A percentile compares a stretch with the other conserved stretches of the same genome.
These are phyloP conservation scores for Herpailurus yagouaroundi DNA, from an alignment of 2,113 vertebrate genomes.

Conservation along the genomic window DNA sequence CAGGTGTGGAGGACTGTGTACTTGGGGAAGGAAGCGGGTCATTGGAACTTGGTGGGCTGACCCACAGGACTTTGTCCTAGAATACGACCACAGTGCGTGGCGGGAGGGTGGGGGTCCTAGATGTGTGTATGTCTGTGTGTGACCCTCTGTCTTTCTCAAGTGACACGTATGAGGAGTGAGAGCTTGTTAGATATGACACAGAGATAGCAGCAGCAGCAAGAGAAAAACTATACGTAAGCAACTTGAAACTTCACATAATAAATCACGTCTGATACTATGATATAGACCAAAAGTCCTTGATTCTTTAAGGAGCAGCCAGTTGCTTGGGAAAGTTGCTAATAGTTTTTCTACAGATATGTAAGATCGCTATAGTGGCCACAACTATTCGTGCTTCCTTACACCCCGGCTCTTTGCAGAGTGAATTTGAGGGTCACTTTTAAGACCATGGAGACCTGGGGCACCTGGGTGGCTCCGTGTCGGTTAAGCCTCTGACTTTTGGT, in stretches of 20 bases:
- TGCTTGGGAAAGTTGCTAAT: neutral
- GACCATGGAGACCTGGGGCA: too few species aligned
- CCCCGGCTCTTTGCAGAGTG: neutral
- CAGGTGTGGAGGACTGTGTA: neutral
- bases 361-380: neutral
- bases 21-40: neutral
- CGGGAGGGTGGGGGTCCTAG: too few species aligned
- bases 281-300: neutral
- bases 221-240: neutral
- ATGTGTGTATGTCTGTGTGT: neutral
- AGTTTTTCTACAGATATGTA: neutral
- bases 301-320: neutral
- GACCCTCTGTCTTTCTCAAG: neutral
- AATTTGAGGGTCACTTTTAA: neutral
- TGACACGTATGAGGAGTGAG: neutral
- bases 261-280: neutral
- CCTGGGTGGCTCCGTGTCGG: too few species aligned
- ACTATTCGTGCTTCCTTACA: neutral
- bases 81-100: neutral
- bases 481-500: too few species aligned
- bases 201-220: neutral
- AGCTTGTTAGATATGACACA: neutral
- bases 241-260: neutral
- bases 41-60: neutral
- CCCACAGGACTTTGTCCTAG: neutral